Percentiles rank a stretch among this genome's conserved stretches.
Conservation (phyloP, 2,888 invertebrate species). For the Maniola hyperantus region DNA sequence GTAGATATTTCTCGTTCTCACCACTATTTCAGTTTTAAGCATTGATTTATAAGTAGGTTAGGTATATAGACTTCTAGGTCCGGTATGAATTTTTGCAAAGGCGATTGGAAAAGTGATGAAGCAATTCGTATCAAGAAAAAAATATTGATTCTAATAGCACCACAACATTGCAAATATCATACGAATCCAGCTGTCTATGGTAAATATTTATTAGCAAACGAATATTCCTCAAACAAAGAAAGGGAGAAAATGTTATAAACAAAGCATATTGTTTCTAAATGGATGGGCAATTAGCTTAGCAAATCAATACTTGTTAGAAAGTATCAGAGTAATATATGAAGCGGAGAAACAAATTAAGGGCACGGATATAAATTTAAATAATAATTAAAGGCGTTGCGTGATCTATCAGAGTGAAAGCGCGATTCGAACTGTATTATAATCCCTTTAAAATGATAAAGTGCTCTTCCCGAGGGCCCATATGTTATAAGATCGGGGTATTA, state of each 20-base stretch:
- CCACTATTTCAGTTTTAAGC: neutral
- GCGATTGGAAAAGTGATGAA: too few relatives aligned
- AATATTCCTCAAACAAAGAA: neutral
- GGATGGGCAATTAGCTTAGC: conserved; percentile 17
- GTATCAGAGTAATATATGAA: conserved; percentile 26
- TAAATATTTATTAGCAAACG: too few relatives aligned
- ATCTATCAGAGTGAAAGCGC: conserved; percentile 67
- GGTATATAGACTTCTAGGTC: too few relatives aligned
- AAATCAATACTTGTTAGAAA: conserved; percentile 26
- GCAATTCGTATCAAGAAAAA: too few relatives aligned
- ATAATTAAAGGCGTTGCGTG: conserved; percentile 55
- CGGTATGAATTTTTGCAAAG: too few relatives aligned
- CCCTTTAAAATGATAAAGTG: conserved; percentile 55
- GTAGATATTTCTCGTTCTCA: neutral
- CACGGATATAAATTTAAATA: conserved; percentile 39
- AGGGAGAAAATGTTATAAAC: neutral
- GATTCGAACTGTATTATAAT: conserved; percentile 63
- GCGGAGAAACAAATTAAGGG: conserved; percentile 35
- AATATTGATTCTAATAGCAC: too few relatives aligned
- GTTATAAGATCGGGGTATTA: neutral
- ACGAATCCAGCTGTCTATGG: too few relatives aligned
- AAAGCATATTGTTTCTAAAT: neutral
- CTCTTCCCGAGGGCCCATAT: conserved; percentile 32
- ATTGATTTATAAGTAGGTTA: too few relatives aligned
- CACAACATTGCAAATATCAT: too few relatives aligned